These are phyloP conservation scores for Oncorhynchus gorbuscha DNA, from an alignment of 2,113 vertebrate genomes.

Conservation along the genomic window DNA sequence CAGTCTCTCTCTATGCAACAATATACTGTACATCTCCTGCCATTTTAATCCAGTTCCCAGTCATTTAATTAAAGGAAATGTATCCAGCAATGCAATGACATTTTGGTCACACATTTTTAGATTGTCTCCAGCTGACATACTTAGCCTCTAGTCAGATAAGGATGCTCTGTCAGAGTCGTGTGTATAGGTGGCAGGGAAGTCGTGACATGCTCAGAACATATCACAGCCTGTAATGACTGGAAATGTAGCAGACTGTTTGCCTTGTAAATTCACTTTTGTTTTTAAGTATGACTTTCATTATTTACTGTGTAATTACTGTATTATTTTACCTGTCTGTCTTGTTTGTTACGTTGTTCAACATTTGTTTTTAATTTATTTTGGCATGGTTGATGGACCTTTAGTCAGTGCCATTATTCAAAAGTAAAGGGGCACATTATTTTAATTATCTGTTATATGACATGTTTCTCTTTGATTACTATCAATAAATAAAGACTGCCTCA, in stretches of 20 bases:
- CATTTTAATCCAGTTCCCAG: too few species aligned
- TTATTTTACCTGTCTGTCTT: slow-evolving; percentile 19
- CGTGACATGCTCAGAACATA: neutral
- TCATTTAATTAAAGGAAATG: too few species aligned
- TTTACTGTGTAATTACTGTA: slow-evolving; percentile 13
- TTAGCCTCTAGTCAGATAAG: too few species aligned
- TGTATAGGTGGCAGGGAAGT: too few species aligned
- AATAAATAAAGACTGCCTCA: slow-evolving; percentile 59
- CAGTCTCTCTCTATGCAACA: too few species aligned
- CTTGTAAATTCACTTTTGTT: slow-evolving; percentile 17
- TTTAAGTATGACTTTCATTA: neutral
- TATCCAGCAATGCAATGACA: too few species aligned
- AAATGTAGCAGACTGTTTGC: neutral
- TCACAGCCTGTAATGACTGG: neutral
- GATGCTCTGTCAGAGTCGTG: neutral
- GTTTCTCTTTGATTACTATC: slow-evolving; percentile 56
- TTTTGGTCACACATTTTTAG: too few species aligned
- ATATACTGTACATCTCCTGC: too few species aligned
- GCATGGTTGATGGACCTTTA: slow-evolving; percentile 12
- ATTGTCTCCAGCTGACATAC: too few species aligned
- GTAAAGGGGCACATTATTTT: slow-evolving; percentile 6
- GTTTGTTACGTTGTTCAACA: slow-evolving; percentile 18
- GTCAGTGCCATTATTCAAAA: neutral
- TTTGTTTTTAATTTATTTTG: slow-evolving; percentile 18
- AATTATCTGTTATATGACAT: slow-evolving; percentile 12